phyloP scores from a whole-genome alignment of 2,888 invertebrate species.

The Stenodema calcarata region DNA sequence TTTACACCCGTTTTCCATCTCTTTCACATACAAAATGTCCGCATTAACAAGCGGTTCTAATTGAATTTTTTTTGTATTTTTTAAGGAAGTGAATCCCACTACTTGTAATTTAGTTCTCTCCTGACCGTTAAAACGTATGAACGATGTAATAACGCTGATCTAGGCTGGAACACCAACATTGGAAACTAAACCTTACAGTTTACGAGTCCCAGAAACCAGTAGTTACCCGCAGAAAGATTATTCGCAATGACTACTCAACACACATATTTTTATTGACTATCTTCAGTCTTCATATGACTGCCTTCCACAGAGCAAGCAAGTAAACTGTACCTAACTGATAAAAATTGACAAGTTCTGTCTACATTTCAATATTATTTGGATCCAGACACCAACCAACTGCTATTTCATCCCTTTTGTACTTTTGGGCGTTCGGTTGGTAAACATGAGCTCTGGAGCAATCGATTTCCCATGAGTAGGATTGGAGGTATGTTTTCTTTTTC shows the following conservation, averaged over 20 bases:
- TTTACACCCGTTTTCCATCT: neutral
- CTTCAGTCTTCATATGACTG: neutral
- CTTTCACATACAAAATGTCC: neutral
- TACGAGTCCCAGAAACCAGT: neutral
- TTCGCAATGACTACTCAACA: neutral
- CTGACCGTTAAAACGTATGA: neutral
- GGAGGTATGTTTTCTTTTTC: too few relatives aligned
- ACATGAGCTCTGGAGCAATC: too few relatives aligned
- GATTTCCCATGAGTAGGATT: too few relatives aligned
- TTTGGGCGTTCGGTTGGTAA: too few relatives aligned
- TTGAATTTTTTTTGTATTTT: neutral
- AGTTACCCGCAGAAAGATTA: neutral
- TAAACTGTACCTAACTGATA: neutral
- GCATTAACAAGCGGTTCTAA: neutral
- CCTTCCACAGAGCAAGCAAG: neutral
- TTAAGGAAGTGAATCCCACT: neutral
- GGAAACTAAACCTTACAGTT: neutral
- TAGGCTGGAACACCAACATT: neutral
- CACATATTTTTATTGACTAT: neutral
- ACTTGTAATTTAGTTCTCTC: neutral
- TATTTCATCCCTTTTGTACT: too few relatives aligned
- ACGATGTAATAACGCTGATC: neutral
- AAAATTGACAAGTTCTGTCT: too few relatives aligned
- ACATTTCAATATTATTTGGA: too few relatives aligned
- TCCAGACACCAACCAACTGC: too few relatives aligned